These are phyloP conservation scores for Chiloscyllium punctatum DNA, from an alignment of 2,797 vertebrate genomes.

Conservation along the genomic window DNA sequence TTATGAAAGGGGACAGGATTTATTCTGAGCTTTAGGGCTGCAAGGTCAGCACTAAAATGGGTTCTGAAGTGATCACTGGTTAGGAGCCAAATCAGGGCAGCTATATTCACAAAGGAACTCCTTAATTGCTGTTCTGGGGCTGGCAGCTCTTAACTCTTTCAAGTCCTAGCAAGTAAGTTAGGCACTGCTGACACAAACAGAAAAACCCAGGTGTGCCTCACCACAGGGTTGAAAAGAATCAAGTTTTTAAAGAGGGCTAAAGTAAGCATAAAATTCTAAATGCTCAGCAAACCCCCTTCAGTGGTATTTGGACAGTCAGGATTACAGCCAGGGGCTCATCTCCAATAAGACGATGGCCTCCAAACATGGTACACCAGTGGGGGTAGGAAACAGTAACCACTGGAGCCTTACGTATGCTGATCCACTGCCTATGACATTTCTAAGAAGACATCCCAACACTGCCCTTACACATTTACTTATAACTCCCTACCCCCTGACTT, in stretches of 20 bases:
- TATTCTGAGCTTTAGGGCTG: not conserved
- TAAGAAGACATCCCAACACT: not conserved
- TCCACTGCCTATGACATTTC: not conserved
- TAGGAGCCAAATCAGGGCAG: not conserved
- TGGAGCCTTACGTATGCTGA: not conserved
- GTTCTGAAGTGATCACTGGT: not conserved
- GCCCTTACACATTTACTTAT: too few relatives aligned
- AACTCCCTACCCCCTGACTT: too few relatives aligned
- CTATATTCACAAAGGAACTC: not conserved
- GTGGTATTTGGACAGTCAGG: not conserved
- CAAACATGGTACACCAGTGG: not conserved
- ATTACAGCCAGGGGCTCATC: too few relatives aligned
- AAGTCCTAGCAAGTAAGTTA: not conserved
- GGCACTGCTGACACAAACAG: not conserved
- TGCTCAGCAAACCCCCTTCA: not conserved
- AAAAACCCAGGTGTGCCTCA: not conserved
- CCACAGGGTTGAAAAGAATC: not conserved
- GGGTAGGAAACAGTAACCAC: not conserved
- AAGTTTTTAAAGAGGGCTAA: not conserved
- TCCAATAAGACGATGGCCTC: not conserved
- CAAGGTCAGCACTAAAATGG: not conserved
- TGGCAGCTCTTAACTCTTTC: too few relatives aligned
- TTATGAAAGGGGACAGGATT: not conserved
- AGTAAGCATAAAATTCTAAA: not conserved
- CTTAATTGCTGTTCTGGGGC: not conserved